phyloP scores from a whole-genome alignment of 2,113 vertebrate species.

The Bucco capensis region DNA sequence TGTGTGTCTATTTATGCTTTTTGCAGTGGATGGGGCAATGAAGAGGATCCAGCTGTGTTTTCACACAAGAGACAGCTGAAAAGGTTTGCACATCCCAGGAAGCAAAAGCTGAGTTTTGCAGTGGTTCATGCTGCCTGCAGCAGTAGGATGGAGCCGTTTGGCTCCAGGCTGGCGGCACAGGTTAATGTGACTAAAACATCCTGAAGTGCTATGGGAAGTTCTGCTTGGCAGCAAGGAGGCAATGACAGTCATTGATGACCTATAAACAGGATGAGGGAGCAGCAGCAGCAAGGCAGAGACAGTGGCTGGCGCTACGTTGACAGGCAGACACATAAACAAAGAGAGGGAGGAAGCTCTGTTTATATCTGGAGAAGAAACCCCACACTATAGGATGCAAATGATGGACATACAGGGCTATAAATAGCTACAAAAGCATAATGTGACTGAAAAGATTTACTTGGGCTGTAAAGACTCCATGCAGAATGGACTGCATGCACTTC shows the following conservation, averaged over 20 bases:
- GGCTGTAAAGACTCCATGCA: neutral
- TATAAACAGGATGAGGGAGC: conserved; percentile 77
- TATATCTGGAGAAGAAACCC: conserved; percentile 61
- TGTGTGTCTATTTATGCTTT: neutral
- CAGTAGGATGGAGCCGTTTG: neutral
- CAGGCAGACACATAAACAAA: conserved; percentile 70
- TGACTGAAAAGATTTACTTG: conserved; percentile 19
- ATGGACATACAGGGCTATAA: conserved; percentile 45
- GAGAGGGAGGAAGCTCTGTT: conserved; percentile 65
- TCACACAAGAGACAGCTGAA: neutral
- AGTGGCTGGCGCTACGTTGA: conserved; percentile 53
- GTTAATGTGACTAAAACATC: conserved; percentile 56
- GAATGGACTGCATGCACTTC: neutral
- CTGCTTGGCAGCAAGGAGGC: neutral
- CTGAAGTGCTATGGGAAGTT: conserved; percentile 50
- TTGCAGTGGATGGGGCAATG: neutral
- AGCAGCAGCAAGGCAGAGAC: conserved; percentile 36
- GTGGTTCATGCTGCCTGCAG: neutral
- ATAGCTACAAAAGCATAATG: conserved; percentile 43
- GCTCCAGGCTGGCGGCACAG: conserved; percentile 42
- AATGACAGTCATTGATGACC: neutral
- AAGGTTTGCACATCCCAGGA: neutral
- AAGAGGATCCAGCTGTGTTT: neutral
- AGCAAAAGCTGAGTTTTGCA: neutral
- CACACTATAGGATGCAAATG: conserved; percentile 49